A percentile compares a stretch with the other conserved stretches of the same genome.
Conservation (phyloP, 1,140 invertebrate genomes). For the Apis dorsata region DNA sequence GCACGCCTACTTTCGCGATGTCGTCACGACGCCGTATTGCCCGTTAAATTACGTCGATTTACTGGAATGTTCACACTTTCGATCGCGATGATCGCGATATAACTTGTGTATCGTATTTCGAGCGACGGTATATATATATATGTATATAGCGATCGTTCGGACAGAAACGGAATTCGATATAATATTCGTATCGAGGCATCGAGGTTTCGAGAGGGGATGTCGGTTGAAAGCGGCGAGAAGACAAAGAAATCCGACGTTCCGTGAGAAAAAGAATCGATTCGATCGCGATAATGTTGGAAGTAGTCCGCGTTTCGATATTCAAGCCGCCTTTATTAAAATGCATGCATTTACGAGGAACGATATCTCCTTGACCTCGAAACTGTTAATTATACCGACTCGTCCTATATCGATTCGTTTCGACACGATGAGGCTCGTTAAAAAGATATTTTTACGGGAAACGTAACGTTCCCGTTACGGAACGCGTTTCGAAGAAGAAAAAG, state of each 20-base stretch:
- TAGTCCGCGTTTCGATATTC: constrained; percentile 11
- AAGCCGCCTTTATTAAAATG: not conserved
- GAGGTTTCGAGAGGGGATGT: not conserved
- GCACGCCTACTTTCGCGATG: constrained; percentile 55
- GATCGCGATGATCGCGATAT: constrained; percentile 2
- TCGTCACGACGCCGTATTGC: constrained; percentile 55
- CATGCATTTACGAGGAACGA: not conserved
- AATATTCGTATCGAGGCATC: not conserved
- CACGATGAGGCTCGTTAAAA: not conserved
- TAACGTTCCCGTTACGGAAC: not conserved
- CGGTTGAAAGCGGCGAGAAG: not conserved
- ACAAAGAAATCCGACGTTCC: not conserved
- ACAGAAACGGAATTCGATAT: constrained; percentile 1
- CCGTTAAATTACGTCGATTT: constrained; percentile 43
- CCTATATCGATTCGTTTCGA: not conserved
- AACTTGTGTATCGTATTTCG: too few species aligned
- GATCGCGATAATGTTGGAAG: not conserved
- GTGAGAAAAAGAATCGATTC: not conserved
- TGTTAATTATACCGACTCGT: constrained; percentile 29
- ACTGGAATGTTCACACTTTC: constrained; percentile 34
- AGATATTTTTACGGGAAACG: not conserved
- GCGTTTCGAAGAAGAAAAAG: not conserved
- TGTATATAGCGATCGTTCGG: not conserved
- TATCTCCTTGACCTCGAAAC: constrained; percentile 20
- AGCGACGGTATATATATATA: too few species aligned